Conservation (phyloP, 1,140 invertebrate species). For the Pantala flavescens region DNA sequence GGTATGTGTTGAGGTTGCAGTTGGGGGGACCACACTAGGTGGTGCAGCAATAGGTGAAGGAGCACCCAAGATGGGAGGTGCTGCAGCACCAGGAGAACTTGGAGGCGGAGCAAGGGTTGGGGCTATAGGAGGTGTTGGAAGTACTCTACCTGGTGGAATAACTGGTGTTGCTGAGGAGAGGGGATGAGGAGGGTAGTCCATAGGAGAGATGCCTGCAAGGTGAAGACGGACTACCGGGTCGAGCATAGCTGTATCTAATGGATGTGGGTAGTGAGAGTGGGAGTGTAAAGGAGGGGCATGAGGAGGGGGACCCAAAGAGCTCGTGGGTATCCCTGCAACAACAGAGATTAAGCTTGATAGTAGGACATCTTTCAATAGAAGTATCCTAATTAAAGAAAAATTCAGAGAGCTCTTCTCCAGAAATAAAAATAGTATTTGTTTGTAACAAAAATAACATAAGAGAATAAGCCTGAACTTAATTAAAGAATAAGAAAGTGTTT, state of each 20-base stretch:
- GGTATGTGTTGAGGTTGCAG: slow-evolving; percentile 48
- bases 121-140: neutral
- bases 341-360: slow-evolving; percentile 1
- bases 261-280: neutral
- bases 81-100: neutral
- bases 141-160: neutral
- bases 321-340: slow-evolving; percentile 7
- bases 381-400: no score
- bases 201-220: slow-evolving; percentile 72
- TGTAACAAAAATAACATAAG: no score
- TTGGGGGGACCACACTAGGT: slow-evolving; percentile 24
- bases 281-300: slow-evolving; percentile 21
- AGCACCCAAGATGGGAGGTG: slow-evolving; percentile 19
- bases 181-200: slow-evolving; percentile 57
- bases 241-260: neutral
- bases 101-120: neutral
- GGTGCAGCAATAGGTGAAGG: slow-evolving; percentile 19
- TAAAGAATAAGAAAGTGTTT: no score
- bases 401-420: no score
- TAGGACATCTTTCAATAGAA: no score
- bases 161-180: neutral
- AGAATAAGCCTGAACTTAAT: no score
- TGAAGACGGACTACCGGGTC: slow-evolving; percentile 53
- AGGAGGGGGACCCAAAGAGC: slow-evolving; percentile 21
- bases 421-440: no score